Evolutionary conservation across 2,888 invertebrate species (phyloP), one percentile per base, ranked within the genome.

Genomic region (Xestia rhomboidea): DNA sequence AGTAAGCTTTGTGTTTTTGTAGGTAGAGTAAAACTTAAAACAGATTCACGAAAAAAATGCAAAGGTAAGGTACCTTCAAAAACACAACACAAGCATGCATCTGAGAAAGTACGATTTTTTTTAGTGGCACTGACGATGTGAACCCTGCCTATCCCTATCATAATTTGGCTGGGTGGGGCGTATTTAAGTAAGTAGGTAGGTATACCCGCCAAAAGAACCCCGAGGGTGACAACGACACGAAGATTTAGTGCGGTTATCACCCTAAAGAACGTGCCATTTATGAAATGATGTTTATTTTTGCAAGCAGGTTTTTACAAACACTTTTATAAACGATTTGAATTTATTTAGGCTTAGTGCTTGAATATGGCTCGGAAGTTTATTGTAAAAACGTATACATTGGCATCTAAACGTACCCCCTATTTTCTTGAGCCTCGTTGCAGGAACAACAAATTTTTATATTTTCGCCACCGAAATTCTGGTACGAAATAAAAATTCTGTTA

Each of bases 401-500:
- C n/a, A n/a, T n/a, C n/a, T n/a, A n/a, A n/a, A n/a, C n/a, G n/a
- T n/a, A n/a, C n/a, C n/a, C n/a, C n/a, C n/a, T n/a, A n/a, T n/a
- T n/a, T n/a, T n/a, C n/a, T n/a, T n/a, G n/a, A n/a, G n/a, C n/a
- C n/a, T n/a, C n/a, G n/a, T n/a, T n/a, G n/a, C n/a, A n/a, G n/a
- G n/a, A n/a, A n/a, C n/a, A n/a, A n/a, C n/a, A n/a, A n/a, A n/a
- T n/a, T n/a, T n/a, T n/a, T n/a, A n/a, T 69, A 7, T 51, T 24
- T 24, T 51, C 18, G 24, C 27, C 30, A 73, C 18, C 15, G 21
- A 46, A 24, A 34, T 13, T 10, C 10, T 21, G 5, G 2, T 10
- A 71, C 0, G 6, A 21, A 54, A 73, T 27, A 74, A 46, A 74
- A 74, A 73, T 27, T 74, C 24, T 18, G 8, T 30, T 60, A 60